phyloP scores from a whole-genome alignment of 2,113 vertebrate species.

The Galbula dea region DNA sequence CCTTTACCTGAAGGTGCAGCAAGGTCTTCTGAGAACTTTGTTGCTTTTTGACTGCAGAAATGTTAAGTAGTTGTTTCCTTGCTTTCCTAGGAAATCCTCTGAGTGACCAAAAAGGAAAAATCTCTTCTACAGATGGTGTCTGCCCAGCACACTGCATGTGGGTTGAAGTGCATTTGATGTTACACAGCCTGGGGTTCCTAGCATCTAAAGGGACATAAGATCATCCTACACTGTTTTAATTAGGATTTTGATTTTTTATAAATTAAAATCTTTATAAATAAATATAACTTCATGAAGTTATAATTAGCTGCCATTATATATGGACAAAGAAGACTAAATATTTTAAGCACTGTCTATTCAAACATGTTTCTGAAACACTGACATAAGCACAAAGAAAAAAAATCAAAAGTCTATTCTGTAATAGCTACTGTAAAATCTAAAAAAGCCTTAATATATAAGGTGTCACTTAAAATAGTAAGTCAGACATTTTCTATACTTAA shows the following conservation, averaged over 20 bases:
- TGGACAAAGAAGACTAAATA: not conserved
- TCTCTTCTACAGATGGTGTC: not conserved
- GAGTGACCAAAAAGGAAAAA: not conserved
- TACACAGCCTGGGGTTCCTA: not conserved
- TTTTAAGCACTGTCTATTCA: not conserved
- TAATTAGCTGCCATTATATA: not conserved
- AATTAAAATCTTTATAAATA: no score
- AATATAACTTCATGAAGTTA: no score
- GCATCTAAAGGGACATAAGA: not conserved
- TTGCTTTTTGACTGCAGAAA: not conserved
- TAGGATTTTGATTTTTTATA: not conserved
- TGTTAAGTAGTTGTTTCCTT: fast-evolving
- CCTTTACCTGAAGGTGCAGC: not conserved
- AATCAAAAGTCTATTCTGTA: not conserved
- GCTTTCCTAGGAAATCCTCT: not conserved
- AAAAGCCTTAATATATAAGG: not conserved
- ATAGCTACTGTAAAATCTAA: not conserved
- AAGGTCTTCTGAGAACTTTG: not conserved
- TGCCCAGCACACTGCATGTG: not conserved
- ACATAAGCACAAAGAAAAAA: not conserved
- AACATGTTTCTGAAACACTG: not conserved
- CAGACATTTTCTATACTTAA: not conserved
- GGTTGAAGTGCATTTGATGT: not conserved
- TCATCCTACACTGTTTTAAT: not conserved
- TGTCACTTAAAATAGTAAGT: not conserved